Evolutionary conservation across 2,113 vertebrate genomes (phyloP).

Genomic region (Rhombomys opimus): DNA sequence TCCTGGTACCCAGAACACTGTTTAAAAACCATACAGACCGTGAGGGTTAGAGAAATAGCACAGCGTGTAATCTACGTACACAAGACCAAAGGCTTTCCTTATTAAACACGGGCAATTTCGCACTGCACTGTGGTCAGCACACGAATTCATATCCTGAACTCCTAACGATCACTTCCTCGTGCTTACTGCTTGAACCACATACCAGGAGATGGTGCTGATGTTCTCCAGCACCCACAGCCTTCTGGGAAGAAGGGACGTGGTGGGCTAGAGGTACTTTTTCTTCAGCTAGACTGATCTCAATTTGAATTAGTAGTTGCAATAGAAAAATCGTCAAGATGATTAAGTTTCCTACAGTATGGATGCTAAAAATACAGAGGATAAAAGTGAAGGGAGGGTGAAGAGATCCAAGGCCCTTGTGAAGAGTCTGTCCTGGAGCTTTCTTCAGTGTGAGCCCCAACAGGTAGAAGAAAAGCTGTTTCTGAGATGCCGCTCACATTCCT

Average conservation of each 20-base stretch:
- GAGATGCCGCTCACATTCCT: background rate
- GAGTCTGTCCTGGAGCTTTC: background rate
- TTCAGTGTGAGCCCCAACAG: background rate
- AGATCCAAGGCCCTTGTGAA: background rate
- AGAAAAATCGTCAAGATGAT: background rate
- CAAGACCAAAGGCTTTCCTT: background rate
- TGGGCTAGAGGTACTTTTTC: background rate
- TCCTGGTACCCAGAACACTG: background rate
- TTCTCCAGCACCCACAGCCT: background rate
- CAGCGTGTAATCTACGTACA: background rate
- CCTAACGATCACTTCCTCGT: background rate
- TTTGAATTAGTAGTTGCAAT: background rate
- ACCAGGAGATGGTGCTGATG: background rate
- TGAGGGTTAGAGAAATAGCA: slow-evolving; percentile 10
- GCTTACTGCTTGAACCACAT: background rate
- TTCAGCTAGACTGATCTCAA: background rate
- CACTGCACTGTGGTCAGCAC: background rate
- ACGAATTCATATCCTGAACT: background rate
- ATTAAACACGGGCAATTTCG: background rate
- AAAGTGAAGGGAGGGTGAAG: background rate
- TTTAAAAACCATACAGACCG: background rate
- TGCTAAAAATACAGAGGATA: background rate
- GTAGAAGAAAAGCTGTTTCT: background rate
- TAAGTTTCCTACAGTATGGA: background rate
- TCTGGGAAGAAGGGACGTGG: background rate